phyloP scores from a whole-genome alignment of 2,113 vertebrate species.

The Vidua macroura region DNA sequence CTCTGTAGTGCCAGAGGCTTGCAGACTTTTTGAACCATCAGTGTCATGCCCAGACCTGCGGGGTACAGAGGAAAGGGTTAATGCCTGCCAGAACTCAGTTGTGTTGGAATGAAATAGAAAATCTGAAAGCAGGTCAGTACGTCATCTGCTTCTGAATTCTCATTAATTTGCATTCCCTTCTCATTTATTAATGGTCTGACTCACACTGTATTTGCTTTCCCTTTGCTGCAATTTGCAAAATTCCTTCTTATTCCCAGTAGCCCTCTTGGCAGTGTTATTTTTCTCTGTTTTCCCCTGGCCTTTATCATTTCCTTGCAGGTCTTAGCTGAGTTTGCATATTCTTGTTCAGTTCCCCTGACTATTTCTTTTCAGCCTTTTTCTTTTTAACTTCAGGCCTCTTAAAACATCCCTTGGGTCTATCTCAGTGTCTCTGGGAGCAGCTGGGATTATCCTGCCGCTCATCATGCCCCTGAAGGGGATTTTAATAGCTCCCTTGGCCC shows the following conservation, averaged over 20 bases:
- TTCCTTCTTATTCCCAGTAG: slow-evolving; percentile 65
- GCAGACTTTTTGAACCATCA: fast-evolving
- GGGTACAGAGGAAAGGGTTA: slow-evolving; percentile 40
- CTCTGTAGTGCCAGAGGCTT: neutral
- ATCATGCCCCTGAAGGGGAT: neutral
- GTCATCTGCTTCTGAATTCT: slow-evolving; percentile 56
- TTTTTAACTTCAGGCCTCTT: slow-evolving; percentile 20
- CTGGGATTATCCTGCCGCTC: neutral
- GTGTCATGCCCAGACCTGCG: neutral
- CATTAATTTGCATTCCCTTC: slow-evolving; percentile 51
- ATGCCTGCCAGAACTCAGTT: neutral
- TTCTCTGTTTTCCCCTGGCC: slow-evolving; percentile 50
- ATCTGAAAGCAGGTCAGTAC: slow-evolving; percentile 51
- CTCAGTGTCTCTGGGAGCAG: neutral
- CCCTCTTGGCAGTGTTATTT: slow-evolving; percentile 57
- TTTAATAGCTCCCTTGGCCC: neutral
- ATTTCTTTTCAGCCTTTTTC: slow-evolving; percentile 12
- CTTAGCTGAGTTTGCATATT: slow-evolving; percentile 60
- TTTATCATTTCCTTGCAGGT: slow-evolving; percentile 53
- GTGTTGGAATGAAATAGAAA: neutral
- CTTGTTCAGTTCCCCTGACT: neutral
- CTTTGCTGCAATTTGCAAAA: slow-evolving; percentile 59
- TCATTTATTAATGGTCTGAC: slow-evolving; percentile 63
- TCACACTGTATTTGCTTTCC: slow-evolving; percentile 62
- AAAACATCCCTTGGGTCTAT: neutral